Evolutionary conservation across 2,113 vertebrate species (phyloP).

Genomic region (Chlorodrepanis virens): DNA sequence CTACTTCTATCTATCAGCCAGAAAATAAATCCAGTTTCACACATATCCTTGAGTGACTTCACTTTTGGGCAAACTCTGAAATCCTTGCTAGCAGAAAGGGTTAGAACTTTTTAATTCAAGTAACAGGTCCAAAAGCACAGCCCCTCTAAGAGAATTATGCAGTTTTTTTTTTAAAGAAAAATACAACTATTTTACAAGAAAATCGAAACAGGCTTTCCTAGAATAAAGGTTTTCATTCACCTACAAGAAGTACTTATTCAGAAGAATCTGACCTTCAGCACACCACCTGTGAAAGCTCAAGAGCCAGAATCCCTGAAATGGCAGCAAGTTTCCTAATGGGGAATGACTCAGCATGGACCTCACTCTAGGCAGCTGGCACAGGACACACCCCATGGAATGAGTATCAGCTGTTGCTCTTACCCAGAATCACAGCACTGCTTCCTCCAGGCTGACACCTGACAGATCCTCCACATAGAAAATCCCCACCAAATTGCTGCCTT

Average conservation of each 20-base stretch:
- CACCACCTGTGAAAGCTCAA: not conserved
- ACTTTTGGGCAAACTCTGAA: not conserved
- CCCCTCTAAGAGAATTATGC: not conserved
- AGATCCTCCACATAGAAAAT: not conserved
- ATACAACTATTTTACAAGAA: not conserved
- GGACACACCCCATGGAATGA: not conserved
- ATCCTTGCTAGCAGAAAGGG: not conserved
- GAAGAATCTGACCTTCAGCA: not conserved
- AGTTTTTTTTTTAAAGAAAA: not conserved
- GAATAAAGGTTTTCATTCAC: not conserved
- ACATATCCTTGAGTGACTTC: not conserved
- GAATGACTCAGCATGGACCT: not conserved
- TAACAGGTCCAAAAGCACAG: not conserved
- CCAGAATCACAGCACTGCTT: not conserved
- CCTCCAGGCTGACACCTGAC: not conserved
- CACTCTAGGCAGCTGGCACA: not conserved
- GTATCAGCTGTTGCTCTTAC: rapidly evolving
- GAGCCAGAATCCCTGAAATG: not conserved
- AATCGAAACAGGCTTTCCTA: not conserved
- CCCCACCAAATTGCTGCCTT: not conserved
- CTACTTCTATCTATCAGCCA: not conserved
- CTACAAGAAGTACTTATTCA: not conserved
- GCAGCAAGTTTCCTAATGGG: not conserved
- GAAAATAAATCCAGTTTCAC: not conserved
- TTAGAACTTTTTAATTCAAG: not conserved